These are phyloP conservation scores for Melanotaenia boesemani DNA, from an alignment of 2,797 vertebrate genomes.

Conservation along the genomic window DNA sequence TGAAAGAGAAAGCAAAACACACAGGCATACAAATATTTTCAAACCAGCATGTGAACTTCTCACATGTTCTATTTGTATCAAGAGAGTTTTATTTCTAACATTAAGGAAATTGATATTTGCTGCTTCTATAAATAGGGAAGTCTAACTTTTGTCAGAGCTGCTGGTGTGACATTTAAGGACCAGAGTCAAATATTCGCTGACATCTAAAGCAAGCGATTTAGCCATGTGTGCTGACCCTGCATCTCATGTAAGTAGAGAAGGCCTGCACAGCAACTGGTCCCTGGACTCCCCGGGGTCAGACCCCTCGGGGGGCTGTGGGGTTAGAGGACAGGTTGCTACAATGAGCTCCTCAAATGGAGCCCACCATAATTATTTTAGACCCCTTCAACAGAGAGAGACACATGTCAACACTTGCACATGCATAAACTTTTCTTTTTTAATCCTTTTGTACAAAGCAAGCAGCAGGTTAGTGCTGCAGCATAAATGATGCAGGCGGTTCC, in stretches of 20 bases:
- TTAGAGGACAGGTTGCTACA: constrained; percentile 53
- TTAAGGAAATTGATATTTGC: neutral
- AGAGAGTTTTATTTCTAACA: too few species aligned
- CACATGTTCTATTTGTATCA: neutral
- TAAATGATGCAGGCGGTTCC: neutral
- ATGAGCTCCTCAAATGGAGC: constrained; percentile 16
- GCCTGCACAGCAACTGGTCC: constrained; percentile 66
- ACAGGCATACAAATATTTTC: neutral
- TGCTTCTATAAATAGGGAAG: neutral
- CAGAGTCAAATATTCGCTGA: constrained; percentile 44
- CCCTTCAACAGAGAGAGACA: constrained; percentile 21
- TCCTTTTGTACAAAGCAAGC: neutral
- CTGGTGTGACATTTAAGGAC: constrained; percentile 34
- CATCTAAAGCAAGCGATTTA: constrained; percentile 63
- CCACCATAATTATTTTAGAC: constrained; percentile 37
- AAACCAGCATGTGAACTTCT: neutral
- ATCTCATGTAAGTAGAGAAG: constrained; percentile 14
- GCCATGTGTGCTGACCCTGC: constrained; percentile 47
- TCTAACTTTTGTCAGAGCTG: constrained; percentile 48
- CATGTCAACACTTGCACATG: constrained; percentile 1
- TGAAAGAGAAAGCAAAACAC: neutral
- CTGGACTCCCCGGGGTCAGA: constrained; percentile 42
- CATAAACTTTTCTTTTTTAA: neutral
- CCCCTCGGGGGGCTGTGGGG: constrained; percentile 45
- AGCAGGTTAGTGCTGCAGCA: neutral